Base-by-base conservation (phyloP, 2,888 invertebrate genomes). In the Crematogaster levior region DNA sequence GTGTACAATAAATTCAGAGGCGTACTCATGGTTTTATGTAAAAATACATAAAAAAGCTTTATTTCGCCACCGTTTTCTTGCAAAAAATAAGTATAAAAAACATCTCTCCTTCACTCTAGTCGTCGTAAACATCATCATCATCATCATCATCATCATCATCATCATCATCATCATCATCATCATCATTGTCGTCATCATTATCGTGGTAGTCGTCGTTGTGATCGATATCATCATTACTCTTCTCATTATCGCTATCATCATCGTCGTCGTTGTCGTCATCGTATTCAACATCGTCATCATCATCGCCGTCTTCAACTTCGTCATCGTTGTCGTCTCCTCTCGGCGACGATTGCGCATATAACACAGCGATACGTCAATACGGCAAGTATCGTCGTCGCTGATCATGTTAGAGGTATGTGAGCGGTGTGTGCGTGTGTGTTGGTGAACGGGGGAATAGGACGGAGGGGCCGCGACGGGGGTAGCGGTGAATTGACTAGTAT, bases 401-500 rank as follows among this genome's bases (percentile, higher is more conserved):
- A 53, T 83, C 89, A 84, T 89, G 77, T 90, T 87, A 88, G 88
- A 87, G 86, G 85, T 89, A 82, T 73, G 66, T 68, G 84, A 79
- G 80, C 30, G 68, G 79, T 82, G 82, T 83, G 82, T 83, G 66
- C 79, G 43, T 72, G 77, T 84, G 65, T 79, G 56, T 79, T 10
- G 77, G 81, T 85, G 83, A 73, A 83, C 84, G 34, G 86, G 87
- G 84, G 74, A 77, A 80, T 21, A 79, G 82, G 73, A 77, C 21
- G 87, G 80, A 84, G 84, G 85, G 82, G 87, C 81, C 81, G 84
- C 61, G 60, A 72, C 73, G 85, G 84, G 88, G 89, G 86, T 85
- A 84, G 83, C 75, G 65, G 65, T 87, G 82, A 90, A 91, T 93
- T 94, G 94, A 94, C 94, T 96, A 96, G 94, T 97, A 97, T 87